These are phyloP conservation scores for Bombus huntii DNA, from an alignment of 1,140 invertebrate species.

Conservation along the genomic window DNA sequence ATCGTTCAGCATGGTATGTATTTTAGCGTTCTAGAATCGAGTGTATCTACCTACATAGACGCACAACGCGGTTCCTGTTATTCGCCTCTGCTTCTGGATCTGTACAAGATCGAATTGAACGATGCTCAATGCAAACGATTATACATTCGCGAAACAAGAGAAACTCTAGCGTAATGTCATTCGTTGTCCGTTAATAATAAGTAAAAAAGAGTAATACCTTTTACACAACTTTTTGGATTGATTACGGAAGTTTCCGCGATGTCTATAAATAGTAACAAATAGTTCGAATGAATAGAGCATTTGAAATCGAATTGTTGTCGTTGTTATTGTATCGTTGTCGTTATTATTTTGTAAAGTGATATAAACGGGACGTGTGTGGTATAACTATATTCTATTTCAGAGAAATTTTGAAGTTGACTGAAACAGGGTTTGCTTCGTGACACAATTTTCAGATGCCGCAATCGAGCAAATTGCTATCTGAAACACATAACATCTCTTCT, in stretches of 20 bases:
- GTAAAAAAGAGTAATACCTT: background rate
- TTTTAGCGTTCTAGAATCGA: conserved; percentile 65
- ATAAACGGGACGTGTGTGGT: conserved; percentile 28
- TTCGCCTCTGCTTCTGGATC: conserved; percentile 7
- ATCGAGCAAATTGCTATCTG: conserved; percentile 53
- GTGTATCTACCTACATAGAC: conserved; percentile 1
- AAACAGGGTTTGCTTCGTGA: conserved; percentile 59
- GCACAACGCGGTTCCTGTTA: conserved; percentile 15
- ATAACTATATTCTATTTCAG: conserved; percentile 66
- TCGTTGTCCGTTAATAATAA: background rate
- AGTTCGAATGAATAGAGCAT: background rate
- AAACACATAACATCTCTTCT: conserved; percentile 53
- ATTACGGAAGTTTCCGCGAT: background rate
- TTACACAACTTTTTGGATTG: too few species aligned
- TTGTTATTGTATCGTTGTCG: background rate
- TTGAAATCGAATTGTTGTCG: background rate
- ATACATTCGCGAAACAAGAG: background rate
- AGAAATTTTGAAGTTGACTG: conserved; percentile 58
- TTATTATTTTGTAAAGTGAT: background rate
- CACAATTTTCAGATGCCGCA: conserved; percentile 75
- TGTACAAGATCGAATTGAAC: background rate
- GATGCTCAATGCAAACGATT: background rate
- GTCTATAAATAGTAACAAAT: background rate
- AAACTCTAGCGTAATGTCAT: background rate
- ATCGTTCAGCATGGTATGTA: conserved; percentile 80